Evolutionary conservation across 2,797 vertebrate genomes (phyloP), one percentile per base, ranked within the genome.

Genomic region (Urocyon cinereoargenteus): DNA sequence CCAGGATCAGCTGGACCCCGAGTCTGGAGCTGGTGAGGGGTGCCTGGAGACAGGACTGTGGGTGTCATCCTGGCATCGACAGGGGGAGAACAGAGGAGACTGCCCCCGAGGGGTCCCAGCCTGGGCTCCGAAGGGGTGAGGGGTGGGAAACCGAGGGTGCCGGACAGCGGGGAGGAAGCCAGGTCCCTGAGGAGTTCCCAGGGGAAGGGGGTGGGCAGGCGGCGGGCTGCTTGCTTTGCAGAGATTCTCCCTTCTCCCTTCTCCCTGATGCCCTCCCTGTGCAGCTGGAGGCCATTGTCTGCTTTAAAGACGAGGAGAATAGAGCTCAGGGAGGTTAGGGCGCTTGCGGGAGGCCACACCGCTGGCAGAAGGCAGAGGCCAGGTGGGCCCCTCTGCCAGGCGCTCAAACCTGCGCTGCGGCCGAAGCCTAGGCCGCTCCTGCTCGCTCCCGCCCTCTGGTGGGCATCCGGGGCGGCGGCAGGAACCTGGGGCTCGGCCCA

Each of bases 381-480:
- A 51, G 19, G 72, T 62, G 4, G 1, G 86, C 26, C 11, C 31
- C 18, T 26, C 51, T 0, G 0, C 70, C 6, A 51, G 31, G 59
- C 1, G 6, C 45, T 16, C n/a, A 28, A 59, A 24, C 19, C 16
- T 0, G 57, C 21, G 84, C 14, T 8, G 1, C 3, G 21, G 5
- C 36, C 0, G 0, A 7, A 26, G 64, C 6, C 2, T 0, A 13
- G 87, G 45, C 36, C 0, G 22, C n/a, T 19, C 70, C 21, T 68
- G 84, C 40, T 73, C 95, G 8, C 53, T 34, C 36, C 0, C 64
- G 1, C 86, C 91, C 89, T 57, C 94, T 97, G 40, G 94, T 49
- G 95, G 94, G 4, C 78, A 26, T 7, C 0, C 1, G 40, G 64
- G 40, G 96, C 28, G 64, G 15, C 31, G 49, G 40, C 91, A 45